These are phyloP conservation scores for Ectemnius cavifrons DNA, from an alignment of 2,888 invertebrate genomes.

Conservation along the genomic window DNA sequence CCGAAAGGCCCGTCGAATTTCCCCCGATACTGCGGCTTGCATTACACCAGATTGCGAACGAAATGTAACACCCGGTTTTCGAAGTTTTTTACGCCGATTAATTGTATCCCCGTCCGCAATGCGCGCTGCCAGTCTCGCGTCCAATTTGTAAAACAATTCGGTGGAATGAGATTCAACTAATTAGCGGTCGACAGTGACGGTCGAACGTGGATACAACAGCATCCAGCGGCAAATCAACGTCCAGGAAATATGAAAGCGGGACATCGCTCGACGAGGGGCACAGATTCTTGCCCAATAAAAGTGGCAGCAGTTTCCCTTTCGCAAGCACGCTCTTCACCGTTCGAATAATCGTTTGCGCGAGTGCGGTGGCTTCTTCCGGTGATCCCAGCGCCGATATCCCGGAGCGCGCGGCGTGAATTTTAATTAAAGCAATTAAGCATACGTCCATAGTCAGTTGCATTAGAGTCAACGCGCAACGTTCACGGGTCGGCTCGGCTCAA, in stretches of 20 bases:
- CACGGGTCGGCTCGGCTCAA: slow-evolving; percentile 63
- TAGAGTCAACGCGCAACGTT: slow-evolving; percentile 68
- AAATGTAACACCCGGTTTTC: not conserved
- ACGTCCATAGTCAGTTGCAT: slow-evolving; percentile 70
- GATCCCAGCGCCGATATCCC: slow-evolving; percentile 50
- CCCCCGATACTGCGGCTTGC: not conserved
- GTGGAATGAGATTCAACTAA: too few species aligned
- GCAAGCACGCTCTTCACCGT: slow-evolving; percentile 25
- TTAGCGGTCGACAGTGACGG: too few species aligned
- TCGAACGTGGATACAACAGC: too few species aligned
- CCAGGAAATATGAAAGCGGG: too few species aligned
- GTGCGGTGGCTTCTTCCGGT: slow-evolving; percentile 12
- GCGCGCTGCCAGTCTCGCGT: too few species aligned
- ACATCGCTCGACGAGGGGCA: not conserved
- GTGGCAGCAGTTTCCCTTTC: slow-evolving; percentile 41
- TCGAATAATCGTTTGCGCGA: slow-evolving; percentile 43
- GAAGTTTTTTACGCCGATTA: too few species aligned
- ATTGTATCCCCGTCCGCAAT: too few species aligned
- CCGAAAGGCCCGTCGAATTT: slow-evolving; percentile 24
- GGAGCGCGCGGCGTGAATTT: slow-evolving; percentile 71
- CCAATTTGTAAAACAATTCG: too few species aligned
- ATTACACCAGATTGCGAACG: not conserved
- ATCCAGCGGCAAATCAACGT: too few species aligned
- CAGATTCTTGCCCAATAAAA: slow-evolving; percentile 27
- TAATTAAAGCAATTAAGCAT: slow-evolving; percentile 76